These are phyloP conservation scores for Turnix velox DNA, from an alignment of 2,113 vertebrate species.

Conservation along the genomic window DNA sequence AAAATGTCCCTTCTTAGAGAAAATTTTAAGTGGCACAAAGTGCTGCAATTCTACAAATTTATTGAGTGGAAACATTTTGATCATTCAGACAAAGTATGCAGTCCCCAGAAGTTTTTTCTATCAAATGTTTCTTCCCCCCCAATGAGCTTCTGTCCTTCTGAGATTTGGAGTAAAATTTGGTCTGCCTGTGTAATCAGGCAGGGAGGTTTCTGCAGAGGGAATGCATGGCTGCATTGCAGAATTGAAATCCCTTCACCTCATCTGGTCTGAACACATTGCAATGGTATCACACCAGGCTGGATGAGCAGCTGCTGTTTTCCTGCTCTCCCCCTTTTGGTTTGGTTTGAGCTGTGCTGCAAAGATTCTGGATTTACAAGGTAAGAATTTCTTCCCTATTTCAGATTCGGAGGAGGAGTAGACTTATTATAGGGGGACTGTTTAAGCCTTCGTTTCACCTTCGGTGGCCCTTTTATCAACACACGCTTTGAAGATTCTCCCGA, in stretches of 20 bases:
- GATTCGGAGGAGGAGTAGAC: not conserved
- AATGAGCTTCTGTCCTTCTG: not conserved
- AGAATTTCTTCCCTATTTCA: not conserved
- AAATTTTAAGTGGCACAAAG: not conserved
- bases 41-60: not conserved
- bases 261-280: not conserved
- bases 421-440: not conserved
- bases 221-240: not conserved
- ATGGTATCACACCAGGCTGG: not conserved
- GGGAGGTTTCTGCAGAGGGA: not conserved
- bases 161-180: not conserved
- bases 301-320: not conserved
- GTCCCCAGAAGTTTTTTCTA: not conserved
- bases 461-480: fast-evolving
- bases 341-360: not conserved
- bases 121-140: not conserved
- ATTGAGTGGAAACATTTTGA: not conserved
- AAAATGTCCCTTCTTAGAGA: not conserved
- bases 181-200: not conserved
- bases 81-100: not conserved
- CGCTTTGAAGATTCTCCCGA: not conserved
- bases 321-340: not conserved
- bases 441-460: not conserved
- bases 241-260: not conserved
- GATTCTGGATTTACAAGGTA: not conserved